Conservation (phyloP, 2,888 invertebrate species). For the Malthinus flaveolus region DNA sequence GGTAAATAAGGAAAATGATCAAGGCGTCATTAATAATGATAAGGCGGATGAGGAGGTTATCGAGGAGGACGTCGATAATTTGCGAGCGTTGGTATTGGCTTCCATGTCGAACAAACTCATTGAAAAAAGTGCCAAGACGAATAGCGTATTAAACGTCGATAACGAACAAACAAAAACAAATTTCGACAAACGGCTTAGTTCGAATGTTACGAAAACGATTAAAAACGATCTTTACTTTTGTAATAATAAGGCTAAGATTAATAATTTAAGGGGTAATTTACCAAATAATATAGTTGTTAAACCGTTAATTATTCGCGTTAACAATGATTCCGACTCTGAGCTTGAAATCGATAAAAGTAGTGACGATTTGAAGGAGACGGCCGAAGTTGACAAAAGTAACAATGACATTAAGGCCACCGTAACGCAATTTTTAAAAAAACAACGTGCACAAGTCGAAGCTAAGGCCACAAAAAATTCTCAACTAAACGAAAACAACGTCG, state of each 20-base stretch:
- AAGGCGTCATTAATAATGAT: conserved; percentile 16
- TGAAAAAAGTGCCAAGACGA: neutral
- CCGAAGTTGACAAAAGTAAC: conserved; percentile 22
- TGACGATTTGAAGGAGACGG: conserved; percentile 49
- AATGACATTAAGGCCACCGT: neutral
- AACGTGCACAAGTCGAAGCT: conserved; percentile 50
- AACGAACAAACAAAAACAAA: neutral
- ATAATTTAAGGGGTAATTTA: neutral
- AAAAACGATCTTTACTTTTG: neutral
- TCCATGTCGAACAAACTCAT: conserved; percentile 62
- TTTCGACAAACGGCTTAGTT: neutral
- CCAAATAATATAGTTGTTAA: conserved; percentile 36
- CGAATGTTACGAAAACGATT: neutral
- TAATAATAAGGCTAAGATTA: neutral
- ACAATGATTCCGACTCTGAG: conserved; percentile 49
- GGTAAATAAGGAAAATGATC: conserved; percentile 22
- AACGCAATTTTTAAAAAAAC: conserved; percentile 46
- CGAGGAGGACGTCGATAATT: conserved; percentile 65
- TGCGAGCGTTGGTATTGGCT: conserved; percentile 62
- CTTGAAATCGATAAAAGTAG: conserved; percentile 50
- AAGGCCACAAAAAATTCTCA: conserved; percentile 17
- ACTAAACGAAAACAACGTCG: neutral
- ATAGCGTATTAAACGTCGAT: neutral
- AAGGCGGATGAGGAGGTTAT: conserved; percentile 38
- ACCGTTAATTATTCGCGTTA: conserved; percentile 51